Conservation (phyloP, 2,888 invertebrate genomes). For the Ectemnius cavifrons region DNA sequence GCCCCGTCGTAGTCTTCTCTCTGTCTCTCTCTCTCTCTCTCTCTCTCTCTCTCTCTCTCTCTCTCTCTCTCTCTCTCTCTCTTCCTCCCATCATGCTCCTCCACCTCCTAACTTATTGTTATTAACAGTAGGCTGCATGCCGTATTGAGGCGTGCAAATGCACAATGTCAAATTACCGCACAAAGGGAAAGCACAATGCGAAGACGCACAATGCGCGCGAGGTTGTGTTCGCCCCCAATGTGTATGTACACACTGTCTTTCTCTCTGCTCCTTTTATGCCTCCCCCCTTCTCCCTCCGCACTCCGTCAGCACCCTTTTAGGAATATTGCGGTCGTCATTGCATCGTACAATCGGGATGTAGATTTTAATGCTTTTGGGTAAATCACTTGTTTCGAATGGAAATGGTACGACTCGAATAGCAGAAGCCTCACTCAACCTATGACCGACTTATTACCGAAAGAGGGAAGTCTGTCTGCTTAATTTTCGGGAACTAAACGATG, state of each 20-base stretch:
- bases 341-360: too few species aligned
- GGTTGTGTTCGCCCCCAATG: conserved; percentile 9
- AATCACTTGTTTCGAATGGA: too few species aligned
- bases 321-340: too few species aligned
- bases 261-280: background rate
- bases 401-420: too few species aligned
- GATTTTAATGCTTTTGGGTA: too few species aligned
- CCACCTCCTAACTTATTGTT: conserved; percentile 42
- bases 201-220: conserved; percentile 24
- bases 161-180: conserved; percentile 40
- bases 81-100: background rate
- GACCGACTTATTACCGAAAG: too few species aligned
- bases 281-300: too few species aligned
- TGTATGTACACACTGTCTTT: conserved; percentile 2
- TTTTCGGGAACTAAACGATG: too few species aligned
- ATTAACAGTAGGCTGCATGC: conserved; percentile 36
- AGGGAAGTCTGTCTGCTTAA: too few species aligned
- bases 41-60: conserved; percentile 2
- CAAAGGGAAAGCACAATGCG: conserved; percentile 45
- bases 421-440: too few species aligned
- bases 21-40: background rate
- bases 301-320: too few species aligned
- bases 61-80: background rate
- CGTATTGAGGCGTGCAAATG: conserved; percentile 37
- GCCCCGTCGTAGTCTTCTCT: conserved; percentile 26